These are phyloP conservation scores for Deroplatys truncata DNA, from an alignment of 2,888 invertebrate species.

Conservation along the genomic window DNA sequence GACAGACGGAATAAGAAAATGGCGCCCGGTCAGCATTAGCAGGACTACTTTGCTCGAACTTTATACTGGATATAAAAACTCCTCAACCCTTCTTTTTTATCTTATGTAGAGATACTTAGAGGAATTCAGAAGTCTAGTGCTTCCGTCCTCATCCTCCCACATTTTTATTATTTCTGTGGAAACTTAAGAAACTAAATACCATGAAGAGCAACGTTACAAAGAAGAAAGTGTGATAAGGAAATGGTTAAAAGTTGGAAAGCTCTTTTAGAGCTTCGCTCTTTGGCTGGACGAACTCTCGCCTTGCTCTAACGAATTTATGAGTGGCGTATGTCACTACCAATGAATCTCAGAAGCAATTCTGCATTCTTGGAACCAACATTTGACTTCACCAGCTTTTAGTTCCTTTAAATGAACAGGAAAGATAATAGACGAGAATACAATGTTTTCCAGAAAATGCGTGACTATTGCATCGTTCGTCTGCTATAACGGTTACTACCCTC, in stretches of 20 bases:
- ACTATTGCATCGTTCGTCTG: too few species aligned
- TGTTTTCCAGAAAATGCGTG: too few species aligned
- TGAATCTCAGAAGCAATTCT: neutral
- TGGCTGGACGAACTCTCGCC: neutral
- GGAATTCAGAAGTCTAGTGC: neutral
- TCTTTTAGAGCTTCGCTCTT: neutral
- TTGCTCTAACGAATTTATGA: neutral
- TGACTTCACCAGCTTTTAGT: neutral
- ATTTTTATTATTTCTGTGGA: neutral
- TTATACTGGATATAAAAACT: neutral
- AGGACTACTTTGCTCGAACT: neutral
- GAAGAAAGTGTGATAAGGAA: neutral
- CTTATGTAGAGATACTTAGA: neutral
- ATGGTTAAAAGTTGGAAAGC: neutral
- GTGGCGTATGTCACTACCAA: neutral
- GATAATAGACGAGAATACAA: too few species aligned
- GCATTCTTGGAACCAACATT: neutral
- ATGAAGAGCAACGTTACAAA: neutral
- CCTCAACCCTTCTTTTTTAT: neutral
- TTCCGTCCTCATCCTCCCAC: neutral
- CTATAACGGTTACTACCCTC: too few species aligned
- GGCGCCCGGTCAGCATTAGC: neutral
- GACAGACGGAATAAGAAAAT: neutral
- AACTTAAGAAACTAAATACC: slow-evolving; percentile 6
- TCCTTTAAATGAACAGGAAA: too few species aligned